Evolutionary conservation across 2,113 vertebrate species (phyloP).

Genomic region (Dipodomys spectabilis): DNA sequence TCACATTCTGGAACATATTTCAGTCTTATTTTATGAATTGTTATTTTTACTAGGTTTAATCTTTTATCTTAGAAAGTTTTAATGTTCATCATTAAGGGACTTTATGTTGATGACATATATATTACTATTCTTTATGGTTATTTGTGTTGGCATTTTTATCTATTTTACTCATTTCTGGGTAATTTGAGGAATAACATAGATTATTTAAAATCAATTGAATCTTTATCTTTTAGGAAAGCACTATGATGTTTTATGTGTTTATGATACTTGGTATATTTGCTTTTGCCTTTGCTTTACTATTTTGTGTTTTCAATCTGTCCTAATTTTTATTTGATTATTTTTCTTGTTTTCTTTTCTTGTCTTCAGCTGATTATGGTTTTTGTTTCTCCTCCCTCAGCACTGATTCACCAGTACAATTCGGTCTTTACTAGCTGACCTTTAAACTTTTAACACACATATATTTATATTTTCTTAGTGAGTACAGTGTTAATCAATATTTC

Average conservation of each 20-base stretch:
- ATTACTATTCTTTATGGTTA: not conserved
- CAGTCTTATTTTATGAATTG: not conserved
- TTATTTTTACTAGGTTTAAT: constrained; percentile 7
- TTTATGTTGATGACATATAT: constrained; percentile 32
- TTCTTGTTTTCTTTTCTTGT: too few species aligned
- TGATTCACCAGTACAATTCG: not conserved
- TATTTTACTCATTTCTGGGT: constrained; percentile 35
- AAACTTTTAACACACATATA: not conserved
- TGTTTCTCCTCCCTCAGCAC: too few species aligned
- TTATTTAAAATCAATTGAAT: not conserved
- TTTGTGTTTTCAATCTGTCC: not conserved
- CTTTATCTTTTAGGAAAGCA: constrained; percentile 46
- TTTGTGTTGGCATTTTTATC: constrained; percentile 13
- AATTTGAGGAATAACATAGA: not conserved
- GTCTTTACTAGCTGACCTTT: constrained; percentile 21
- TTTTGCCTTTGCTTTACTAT: constrained; percentile 19
- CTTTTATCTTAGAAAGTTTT: not conserved
- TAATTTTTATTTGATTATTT: not conserved
- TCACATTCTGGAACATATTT: not conserved
- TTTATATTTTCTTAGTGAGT: constrained; percentile 19
- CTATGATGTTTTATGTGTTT: constrained; percentile 4
- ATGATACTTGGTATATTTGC: constrained; percentile 35
- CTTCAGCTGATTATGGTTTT: too few species aligned
- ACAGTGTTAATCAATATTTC: not conserved
- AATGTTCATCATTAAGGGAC: not conserved